A percentile compares a stretch with the other conserved stretches of the same genome.
phyloP scores from a whole-genome alignment of 1,140 invertebrate species.

The Lasioglossum albipes region DNA sequence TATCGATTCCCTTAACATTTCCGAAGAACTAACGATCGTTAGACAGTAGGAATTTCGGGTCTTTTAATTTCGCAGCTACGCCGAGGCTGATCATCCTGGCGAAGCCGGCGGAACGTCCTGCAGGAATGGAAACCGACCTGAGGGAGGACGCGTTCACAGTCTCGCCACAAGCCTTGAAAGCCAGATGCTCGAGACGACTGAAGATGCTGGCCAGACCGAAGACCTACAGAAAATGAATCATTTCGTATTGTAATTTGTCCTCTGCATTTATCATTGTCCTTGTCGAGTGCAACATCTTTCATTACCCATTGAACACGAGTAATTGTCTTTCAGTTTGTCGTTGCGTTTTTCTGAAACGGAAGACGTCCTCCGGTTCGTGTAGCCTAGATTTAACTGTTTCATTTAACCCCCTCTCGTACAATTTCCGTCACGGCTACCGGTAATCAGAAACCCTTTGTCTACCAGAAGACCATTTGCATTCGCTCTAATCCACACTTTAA shows the following conservation, averaged over 20 bases:
- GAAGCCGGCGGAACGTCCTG: conserved; percentile 56
- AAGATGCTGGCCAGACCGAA: conserved; percentile 68
- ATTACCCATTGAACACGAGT: neutral
- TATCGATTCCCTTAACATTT: no score
- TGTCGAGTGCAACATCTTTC: neutral
- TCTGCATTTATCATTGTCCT: neutral
- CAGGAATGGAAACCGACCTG: conserved; percentile 71
- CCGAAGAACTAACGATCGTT: no score
- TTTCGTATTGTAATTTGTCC: neutral
- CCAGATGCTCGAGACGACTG: conserved; percentile 63
- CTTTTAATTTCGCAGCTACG: conserved; percentile 63
- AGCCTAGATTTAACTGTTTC: no score
- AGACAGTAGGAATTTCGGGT: no score
- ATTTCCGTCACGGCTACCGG: no score
- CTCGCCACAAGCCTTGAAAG: conserved; percentile 66
- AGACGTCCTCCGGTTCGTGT: no score
- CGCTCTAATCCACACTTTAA: no score
- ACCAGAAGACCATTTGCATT: no score
- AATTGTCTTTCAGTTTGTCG: neutral
- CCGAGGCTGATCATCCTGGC: conserved; percentile 63
- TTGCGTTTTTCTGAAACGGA: no score
- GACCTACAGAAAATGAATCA: conserved; percentile 33
- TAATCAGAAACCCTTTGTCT: no score
- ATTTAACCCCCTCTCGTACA: no score
- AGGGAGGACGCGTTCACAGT: conserved; percentile 73